Evolutionary conservation across 2,797 vertebrate genomes (phyloP).

Genomic region (Peromyscus aztecus): DNA sequence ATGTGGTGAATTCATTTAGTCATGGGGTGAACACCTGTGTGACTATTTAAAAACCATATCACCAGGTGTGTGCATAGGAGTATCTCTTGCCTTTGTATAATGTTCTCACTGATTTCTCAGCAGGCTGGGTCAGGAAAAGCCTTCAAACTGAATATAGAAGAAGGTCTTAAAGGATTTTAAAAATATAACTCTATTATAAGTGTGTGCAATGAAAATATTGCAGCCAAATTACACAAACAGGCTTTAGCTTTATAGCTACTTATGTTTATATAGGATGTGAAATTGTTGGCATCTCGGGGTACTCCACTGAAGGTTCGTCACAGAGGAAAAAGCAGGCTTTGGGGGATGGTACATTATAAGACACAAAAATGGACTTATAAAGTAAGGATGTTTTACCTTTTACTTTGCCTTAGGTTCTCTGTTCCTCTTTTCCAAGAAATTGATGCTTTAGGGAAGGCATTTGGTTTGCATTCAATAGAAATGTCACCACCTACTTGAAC

Average conservation of each 20-base stretch:
- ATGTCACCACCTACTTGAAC: slow-evolving; percentile 92
- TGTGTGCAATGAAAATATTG: background rate
- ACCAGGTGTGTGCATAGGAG: slow-evolving; percentile 48
- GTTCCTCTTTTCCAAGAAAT: slow-evolving; percentile 91
- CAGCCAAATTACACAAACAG: background rate
- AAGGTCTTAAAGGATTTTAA: background rate
- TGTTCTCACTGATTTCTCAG: slow-evolving; percentile 56
- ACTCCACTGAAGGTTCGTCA: background rate
- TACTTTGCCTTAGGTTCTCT: slow-evolving; percentile 86
- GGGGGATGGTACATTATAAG: background rate
- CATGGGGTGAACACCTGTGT: slow-evolving; percentile 66
- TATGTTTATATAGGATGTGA: background rate
- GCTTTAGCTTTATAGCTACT: background rate
- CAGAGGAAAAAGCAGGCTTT: background rate
- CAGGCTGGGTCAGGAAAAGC: background rate
- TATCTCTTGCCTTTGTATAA: background rate
- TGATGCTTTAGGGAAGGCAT: slow-evolving; percentile 91
- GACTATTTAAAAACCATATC: slow-evolving; percentile 63
- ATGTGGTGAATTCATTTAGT: slow-evolving; percentile 59
- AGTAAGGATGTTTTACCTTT: slow-evolving; percentile 87
- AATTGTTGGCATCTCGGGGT: background rate
- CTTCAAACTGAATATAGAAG: slow-evolving; percentile 10
- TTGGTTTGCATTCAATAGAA: slow-evolving; percentile 91
- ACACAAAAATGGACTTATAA: background rate
- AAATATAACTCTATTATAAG: slow-evolving; percentile 2